Evolutionary conservation across 2,113 vertebrate species (phyloP).

Genomic region (Platysternon megacephalum): DNA sequence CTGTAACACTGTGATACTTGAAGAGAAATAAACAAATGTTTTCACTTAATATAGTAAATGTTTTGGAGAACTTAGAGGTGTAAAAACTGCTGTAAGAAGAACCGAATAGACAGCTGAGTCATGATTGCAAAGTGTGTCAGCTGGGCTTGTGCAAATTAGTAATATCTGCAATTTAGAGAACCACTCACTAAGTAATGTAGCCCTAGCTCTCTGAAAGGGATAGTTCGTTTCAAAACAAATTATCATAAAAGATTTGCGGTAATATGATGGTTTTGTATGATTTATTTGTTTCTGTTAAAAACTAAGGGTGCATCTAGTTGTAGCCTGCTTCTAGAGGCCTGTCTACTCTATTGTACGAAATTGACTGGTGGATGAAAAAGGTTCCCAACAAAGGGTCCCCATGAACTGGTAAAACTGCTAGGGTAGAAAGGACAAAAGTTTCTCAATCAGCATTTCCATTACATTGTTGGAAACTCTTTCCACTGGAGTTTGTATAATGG

Average conservation of each 20-base stretch:
- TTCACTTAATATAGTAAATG: background rate
- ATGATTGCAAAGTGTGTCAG: background rate
- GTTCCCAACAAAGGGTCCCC: background rate
- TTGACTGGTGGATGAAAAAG: background rate
- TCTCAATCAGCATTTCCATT: background rate
- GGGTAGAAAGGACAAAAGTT: background rate
- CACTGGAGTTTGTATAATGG: no score
- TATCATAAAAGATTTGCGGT: background rate
- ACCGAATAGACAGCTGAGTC: rapidly evolving
- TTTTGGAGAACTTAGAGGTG: background rate
- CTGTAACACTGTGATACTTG: background rate
- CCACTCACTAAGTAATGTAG: no score
- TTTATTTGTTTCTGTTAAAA: rapidly evolving
- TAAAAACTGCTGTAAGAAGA: background rate
- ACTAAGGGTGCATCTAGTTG: rapidly evolving
- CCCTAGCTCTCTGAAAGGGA: no score
- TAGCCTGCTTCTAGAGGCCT: background rate
- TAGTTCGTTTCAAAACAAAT: background rate
- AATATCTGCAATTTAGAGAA: rapidly evolving
- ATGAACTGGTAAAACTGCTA: background rate
- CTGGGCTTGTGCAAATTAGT: rapidly evolving
- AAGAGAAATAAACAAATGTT: background rate
- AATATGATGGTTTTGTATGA: background rate
- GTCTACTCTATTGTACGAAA: background rate
- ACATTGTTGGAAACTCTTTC: no score